These are phyloP conservation scores for Acomys russatus DNA, from an alignment of 2,797 vertebrate genomes.

Conservation along the genomic window DNA sequence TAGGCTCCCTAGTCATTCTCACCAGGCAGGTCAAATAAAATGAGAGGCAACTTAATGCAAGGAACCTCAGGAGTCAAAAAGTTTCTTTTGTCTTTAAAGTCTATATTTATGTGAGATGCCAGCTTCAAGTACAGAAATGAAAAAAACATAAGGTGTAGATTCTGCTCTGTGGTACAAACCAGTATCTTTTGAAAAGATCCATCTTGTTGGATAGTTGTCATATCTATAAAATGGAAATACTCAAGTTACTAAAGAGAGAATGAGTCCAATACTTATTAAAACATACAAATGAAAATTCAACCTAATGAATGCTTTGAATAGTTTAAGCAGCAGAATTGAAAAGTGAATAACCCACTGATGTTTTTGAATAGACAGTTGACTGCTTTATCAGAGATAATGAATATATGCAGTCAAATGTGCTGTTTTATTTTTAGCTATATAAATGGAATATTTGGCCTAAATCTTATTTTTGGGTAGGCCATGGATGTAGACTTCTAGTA, in stretches of 20 bases:
- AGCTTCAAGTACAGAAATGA: conserved; percentile 45
- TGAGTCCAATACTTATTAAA: conserved; percentile 61
- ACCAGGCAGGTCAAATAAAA: conserved; percentile 80
- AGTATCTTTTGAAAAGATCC: conserved; percentile 16
- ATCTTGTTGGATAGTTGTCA: conserved; percentile 66
- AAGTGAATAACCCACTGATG: conserved; percentile 35
- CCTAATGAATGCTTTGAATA: conserved; percentile 8
- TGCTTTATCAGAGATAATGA: conserved; percentile 58
- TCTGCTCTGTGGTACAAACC: conserved; percentile 46
- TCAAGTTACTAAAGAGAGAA: conserved; percentile 51
- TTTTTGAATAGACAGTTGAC: conserved; percentile 65
- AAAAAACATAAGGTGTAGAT: conserved; percentile 53
- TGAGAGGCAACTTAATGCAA: conserved; percentile 75
- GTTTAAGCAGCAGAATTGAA: conserved; percentile 41
- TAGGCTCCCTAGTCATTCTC: conserved; percentile 44
- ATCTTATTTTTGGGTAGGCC: conserved; percentile 58
- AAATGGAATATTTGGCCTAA: conserved; percentile 60
- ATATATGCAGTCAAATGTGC: conserved; percentile 14
- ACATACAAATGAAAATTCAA: conserved; percentile 39
- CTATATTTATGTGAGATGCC: conserved; percentile 63
- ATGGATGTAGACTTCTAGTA: conserved; percentile 3
- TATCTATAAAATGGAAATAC: conserved; percentile 74
- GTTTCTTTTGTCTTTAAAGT: conserved; percentile 78
- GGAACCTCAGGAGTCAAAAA: conserved; percentile 70
- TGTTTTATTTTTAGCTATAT: conserved; percentile 64